Percentiles rank a stretch among this genome's conserved stretches.
These are phyloP conservation scores for Caenorhabditis japonica DNA, from an alignment of 2,888 invertebrate species.

Conservation along the genomic window DNA sequence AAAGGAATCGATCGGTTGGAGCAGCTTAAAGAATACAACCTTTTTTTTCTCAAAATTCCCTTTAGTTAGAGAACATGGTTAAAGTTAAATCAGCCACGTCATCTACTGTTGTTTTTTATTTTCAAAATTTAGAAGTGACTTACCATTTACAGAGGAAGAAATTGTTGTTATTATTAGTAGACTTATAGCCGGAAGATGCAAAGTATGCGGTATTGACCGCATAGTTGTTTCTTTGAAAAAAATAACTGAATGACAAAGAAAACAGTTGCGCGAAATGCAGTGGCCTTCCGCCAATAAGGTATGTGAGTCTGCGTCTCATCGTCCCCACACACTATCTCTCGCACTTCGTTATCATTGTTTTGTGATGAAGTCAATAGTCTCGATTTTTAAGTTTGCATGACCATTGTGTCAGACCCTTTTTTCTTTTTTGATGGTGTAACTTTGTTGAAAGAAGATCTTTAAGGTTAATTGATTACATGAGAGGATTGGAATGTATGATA, in stretches of 20 bases:
- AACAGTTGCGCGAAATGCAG: conserved; percentile 38
- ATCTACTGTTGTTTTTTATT: no score
- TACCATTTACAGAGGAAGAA: conserved; percentile 5
- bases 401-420: conserved; percentile 20
- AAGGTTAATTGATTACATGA: no score
- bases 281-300: conserved; percentile 23
- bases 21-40: conserved; percentile 13
- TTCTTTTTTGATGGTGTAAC: conserved; percentile 19
- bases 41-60: conserved; percentile 1
- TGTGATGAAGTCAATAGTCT: conserved; percentile 23
- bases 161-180: no score
- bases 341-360: conserved; percentile 32
- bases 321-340: conserved; percentile 15
- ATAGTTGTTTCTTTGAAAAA: conserved; percentile 45
- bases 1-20: conserved; percentile 42
- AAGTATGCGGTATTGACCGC: conserved; percentile 34
- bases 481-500: no score
- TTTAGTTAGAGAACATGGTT: no score
- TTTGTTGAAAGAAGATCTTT: conserved; percentile 6
- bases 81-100: no score
- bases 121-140: no score
- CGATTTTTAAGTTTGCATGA: conserved; percentile 16
- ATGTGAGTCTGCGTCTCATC: conserved; percentile 20
- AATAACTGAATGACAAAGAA: conserved; percentile 41
- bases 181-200: conserved; percentile 3